These are phyloP conservation scores for Eubucco bourcierii DNA, from an alignment of 2,113 vertebrate species.

Conservation along the genomic window DNA sequence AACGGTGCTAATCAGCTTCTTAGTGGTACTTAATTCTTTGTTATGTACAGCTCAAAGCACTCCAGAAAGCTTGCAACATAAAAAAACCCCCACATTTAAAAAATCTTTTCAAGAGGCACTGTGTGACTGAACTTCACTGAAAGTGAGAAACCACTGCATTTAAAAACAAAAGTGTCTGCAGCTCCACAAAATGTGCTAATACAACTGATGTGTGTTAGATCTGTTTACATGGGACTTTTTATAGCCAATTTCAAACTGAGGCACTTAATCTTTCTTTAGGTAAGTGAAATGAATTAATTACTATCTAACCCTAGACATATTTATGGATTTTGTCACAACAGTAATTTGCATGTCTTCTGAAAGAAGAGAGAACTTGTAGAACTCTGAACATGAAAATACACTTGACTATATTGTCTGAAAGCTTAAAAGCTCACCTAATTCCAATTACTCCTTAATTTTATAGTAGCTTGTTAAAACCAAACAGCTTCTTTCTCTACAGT, in stretches of 20 bases:
- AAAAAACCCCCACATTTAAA: not conserved
- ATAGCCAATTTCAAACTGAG: conserved; percentile 18
- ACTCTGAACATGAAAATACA: conserved; percentile 1
- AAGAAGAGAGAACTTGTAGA: not conserved
- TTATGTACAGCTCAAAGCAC: not conserved
- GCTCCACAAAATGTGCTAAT: not conserved
- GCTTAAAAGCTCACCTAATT: not conserved
- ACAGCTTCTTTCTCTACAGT: not conserved
- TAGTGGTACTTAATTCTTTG: not conserved
- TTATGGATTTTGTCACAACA: conserved; percentile 56
- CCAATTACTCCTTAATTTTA: not conserved
- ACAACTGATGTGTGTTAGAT: not conserved
- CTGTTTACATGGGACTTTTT: conserved; percentile 42
- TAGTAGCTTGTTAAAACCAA: not conserved
- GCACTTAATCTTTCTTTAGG: conserved; percentile 3
- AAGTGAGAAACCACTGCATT: conserved; percentile 25
- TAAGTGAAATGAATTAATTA: conserved; percentile 48
- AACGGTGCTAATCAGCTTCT: not conserved
- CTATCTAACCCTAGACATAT: conserved; percentile 21
- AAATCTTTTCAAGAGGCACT: not conserved
- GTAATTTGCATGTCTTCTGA: conserved; percentile 28
- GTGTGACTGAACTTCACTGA: not conserved
- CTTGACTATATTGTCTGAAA: conserved; percentile 24
- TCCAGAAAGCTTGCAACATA: not conserved
- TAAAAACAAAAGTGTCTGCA: not conserved